phyloP scores from a whole-genome alignment of 2,113 vertebrate species.

The Forbesichthys papilliferus region DNA sequence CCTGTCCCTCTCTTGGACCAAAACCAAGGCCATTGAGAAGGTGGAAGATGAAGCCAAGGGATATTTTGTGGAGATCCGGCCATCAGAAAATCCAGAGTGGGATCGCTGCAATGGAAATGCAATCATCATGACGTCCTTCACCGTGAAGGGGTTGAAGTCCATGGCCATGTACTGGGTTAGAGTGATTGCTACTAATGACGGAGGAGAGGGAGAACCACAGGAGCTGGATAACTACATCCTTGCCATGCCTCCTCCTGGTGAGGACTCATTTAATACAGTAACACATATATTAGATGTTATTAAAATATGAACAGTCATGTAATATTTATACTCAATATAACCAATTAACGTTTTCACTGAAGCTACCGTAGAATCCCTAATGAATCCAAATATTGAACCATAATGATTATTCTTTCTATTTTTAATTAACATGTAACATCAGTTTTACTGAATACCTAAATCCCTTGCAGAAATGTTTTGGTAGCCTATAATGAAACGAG shows the following conservation, averaged over 20 bases:
- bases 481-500: too few relatives aligned
- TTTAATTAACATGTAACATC: too few relatives aligned
- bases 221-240: slow-evolving; percentile 77
- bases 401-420: too few relatives aligned
- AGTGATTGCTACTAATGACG: slow-evolving; percentile 76
- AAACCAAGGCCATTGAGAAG: slow-evolving; percentile 70
- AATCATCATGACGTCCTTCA: slow-evolving; percentile 71
- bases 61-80: slow-evolving; percentile 85
- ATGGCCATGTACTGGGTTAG: slow-evolving; percentile 81
- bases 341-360: too few relatives aligned
- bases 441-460: too few relatives aligned
- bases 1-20: slow-evolving; percentile 83
- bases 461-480: too few relatives aligned
- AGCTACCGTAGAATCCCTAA: too few relatives aligned
- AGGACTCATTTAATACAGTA: slow-evolving; percentile 11
- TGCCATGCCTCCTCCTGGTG: slow-evolving; percentile 77
- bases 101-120: slow-evolving; percentile 77
- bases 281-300: too few relatives aligned
- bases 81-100: slow-evolving; percentile 80
- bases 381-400: too few relatives aligned
- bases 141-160: slow-evolving; percentile 81
- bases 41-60: slow-evolving; percentile 78
- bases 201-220: slow-evolving; percentile 74
- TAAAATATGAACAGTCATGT: too few relatives aligned
- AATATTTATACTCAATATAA: too few relatives aligned